Percentiles rank a stretch among this genome's conserved stretches.
These are phyloP conservation scores for Spea hammondii DNA, from an alignment of 2,797 vertebrate genomes.

Conservation along the genomic window DNA sequence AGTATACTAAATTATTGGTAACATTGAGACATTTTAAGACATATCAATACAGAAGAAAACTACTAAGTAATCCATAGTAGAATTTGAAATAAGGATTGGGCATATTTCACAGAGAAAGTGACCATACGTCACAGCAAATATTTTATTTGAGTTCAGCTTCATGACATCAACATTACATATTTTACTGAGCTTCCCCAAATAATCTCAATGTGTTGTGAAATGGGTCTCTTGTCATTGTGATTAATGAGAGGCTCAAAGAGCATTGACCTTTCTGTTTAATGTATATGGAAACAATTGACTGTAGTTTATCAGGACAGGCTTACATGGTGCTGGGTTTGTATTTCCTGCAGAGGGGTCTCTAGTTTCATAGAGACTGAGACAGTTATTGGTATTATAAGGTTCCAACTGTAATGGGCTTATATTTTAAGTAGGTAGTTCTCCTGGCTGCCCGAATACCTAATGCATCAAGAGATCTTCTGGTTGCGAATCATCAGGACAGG, in stretches of 20 bases:
- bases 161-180: background rate
- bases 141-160: background rate
- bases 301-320: constrained; percentile 5
- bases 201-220: background rate
- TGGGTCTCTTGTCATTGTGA: background rate
- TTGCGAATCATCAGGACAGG: constrained; percentile 1
- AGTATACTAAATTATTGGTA: too few species aligned
- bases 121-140: too few species aligned
- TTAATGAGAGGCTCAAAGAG: background rate
- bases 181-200: background rate
- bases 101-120: too few species aligned
- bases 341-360: background rate
- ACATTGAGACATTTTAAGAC: too few species aligned
- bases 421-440: too few species aligned
- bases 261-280: too few species aligned
- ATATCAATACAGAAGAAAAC: too few species aligned
- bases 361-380: background rate
- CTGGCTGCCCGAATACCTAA: too few species aligned
- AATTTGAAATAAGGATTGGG: too few species aligned
- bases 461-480: background rate
- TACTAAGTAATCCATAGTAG: too few species aligned
- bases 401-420: too few species aligned
- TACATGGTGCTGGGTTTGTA: background rate
- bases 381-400: background rate
- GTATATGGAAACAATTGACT: too few species aligned